phyloP scores from a whole-genome alignment of 2,113 vertebrate species.

The Pavo muticus region DNA sequence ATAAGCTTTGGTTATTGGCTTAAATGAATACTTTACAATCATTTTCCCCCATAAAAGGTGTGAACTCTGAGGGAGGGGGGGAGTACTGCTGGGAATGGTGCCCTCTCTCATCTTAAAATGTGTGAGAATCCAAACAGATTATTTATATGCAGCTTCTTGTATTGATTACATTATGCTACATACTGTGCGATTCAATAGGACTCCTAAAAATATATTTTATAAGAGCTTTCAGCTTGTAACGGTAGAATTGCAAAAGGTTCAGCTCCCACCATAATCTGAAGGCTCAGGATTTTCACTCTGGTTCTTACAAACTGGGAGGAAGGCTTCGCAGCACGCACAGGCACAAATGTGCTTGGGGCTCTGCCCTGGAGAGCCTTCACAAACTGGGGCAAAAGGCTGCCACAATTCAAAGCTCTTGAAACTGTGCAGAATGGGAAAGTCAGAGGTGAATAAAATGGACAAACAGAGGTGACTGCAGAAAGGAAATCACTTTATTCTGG shows the following conservation, averaged over 20 bases:
- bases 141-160: constrained; percentile 76
- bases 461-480: not conserved
- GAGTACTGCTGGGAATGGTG: constrained; percentile 73
- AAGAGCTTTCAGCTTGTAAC: constrained; percentile 53
- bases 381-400: constrained; percentile 9
- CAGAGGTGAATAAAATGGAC: not conserved
- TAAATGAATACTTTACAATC: constrained; percentile 79
- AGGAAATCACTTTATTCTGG: not conserved
- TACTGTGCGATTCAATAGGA: constrained; percentile 72
- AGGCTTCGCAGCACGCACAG: not conserved
- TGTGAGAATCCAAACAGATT: constrained; percentile 79
- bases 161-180: constrained; percentile 77
- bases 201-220: constrained; percentile 71
- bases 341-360: not conserved
- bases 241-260: constrained; percentile 52
- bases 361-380: not conserved
- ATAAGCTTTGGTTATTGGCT: constrained; percentile 76
- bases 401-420: not conserved
- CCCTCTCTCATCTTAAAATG: constrained; percentile 78
- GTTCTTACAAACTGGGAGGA: not conserved
- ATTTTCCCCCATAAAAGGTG: constrained; percentile 75
- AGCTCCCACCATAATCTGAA: not conserved
- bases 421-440: not conserved
- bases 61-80: constrained; percentile 67
- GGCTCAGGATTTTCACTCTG: not conserved